phyloP scores from a whole-genome alignment of 2,888 invertebrate species.

The Cataglyphis altisquamis region DNA sequence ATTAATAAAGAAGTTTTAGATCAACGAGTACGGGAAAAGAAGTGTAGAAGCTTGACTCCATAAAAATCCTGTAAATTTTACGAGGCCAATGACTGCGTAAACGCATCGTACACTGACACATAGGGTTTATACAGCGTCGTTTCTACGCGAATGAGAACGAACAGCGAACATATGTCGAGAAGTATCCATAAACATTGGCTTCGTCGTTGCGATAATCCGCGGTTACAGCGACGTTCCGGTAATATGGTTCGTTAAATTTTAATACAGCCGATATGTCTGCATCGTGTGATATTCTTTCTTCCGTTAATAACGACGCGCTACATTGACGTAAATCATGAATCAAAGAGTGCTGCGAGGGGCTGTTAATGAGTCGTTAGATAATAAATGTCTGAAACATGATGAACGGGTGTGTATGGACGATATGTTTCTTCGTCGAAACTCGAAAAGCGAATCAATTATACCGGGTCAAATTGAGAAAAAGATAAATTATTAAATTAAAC shows the following conservation, averaged over 20 bases:
- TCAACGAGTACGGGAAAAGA: not conserved
- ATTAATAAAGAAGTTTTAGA: not conserved
- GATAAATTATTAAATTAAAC: not conserved
- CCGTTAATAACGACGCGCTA: conserved; percentile 38
- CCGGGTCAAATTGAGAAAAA: not conserved
- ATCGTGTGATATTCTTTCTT: conserved; percentile 22
- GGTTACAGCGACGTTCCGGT: conserved; percentile 25
- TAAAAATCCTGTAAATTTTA: conserved; percentile 53
- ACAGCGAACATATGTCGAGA: conserved; percentile 5
- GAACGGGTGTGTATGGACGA: conserved; percentile 15
- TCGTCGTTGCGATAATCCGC: conserved; percentile 25
- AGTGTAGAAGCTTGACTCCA: conserved; percentile 45
- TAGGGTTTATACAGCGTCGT: not conserved
- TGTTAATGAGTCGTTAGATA: conserved; percentile 50
- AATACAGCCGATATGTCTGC: conserved; percentile 36
- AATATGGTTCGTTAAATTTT: conserved; percentile 41
- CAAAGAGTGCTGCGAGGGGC: conserved; percentile 22
- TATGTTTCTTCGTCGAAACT: not conserved
- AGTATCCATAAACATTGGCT: not conserved
- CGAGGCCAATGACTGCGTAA: conserved; percentile 40
- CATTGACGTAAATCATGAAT: conserved; percentile 16
- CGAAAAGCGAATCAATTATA: conserved; percentile 11
- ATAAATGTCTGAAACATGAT: conserved; percentile 47
- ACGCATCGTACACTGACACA: conserved; percentile 38
- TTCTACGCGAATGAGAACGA: not conserved